Evolutionary conservation across 1,140 invertebrate species (phyloP).

Genomic region (Papilio aristodemus): DNA sequence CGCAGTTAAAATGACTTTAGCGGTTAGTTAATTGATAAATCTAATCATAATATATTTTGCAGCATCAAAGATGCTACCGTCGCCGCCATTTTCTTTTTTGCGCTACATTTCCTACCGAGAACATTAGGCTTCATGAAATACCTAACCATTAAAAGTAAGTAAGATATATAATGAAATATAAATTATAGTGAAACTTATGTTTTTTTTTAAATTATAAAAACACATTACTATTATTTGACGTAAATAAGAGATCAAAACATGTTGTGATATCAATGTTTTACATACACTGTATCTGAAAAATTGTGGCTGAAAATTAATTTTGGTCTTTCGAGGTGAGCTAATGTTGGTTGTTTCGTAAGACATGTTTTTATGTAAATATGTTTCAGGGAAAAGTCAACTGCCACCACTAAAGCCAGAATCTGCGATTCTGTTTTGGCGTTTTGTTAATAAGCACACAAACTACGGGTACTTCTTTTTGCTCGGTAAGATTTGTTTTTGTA

Average conservation of each 20-base stretch:
- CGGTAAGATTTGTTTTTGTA: conserved; percentile 45
- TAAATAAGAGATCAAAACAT: too few relatives aligned
- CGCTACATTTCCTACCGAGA: conserved; percentile 52
- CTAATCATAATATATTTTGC: conserved; percentile 40
- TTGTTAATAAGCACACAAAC: conserved; percentile 61
- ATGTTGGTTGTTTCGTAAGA: too few relatives aligned
- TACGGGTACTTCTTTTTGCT: conserved; percentile 60
- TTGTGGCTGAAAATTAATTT: too few relatives aligned
- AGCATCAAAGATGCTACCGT: conserved; percentile 62
- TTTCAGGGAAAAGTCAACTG: conserved; percentile 57
- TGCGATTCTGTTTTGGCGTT: conserved; percentile 58
- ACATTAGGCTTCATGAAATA: conserved; percentile 46
- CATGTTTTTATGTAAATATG: too few relatives aligned
- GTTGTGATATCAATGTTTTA: too few relatives aligned
- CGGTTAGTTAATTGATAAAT: too few relatives aligned
- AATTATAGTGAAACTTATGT: too few relatives aligned
- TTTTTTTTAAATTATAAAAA: too few relatives aligned
- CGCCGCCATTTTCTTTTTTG: conserved; percentile 52
- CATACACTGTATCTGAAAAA: too few relatives aligned
- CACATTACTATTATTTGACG: too few relatives aligned
- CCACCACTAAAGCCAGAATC: conserved; percentile 54
- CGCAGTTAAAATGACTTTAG: background rate
- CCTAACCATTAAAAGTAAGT: conserved; percentile 53
- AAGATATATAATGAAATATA: too few relatives aligned
- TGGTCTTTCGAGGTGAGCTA: too few relatives aligned